Conservation (phyloP, 2,113 vertebrate genomes). For the Takifugu bimaculatus region DNA sequence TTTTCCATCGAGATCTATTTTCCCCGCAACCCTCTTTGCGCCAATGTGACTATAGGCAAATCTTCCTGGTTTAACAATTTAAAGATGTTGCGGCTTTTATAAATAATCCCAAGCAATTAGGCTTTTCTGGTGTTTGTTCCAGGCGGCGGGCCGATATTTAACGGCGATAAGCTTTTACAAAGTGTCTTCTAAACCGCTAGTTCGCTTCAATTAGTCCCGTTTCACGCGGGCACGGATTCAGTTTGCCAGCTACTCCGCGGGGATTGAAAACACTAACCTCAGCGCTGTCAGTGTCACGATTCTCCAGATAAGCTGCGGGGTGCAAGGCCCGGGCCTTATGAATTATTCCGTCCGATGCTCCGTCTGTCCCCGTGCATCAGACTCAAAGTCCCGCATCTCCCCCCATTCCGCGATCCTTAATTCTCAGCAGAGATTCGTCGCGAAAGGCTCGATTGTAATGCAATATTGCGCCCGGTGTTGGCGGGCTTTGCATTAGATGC, state of each 20-base stretch:
- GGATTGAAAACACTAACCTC: constrained; percentile 64
- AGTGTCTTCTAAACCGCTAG: constrained; percentile 44
- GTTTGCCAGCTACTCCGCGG: constrained; percentile 46
- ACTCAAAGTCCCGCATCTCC: constrained; percentile 55
- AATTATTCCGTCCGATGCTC: constrained; percentile 60
- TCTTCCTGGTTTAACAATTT: too few relatives aligned
- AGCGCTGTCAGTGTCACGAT: constrained; percentile 39
- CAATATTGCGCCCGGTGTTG: constrained; percentile 20
- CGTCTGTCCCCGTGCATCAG: constrained; percentile 60
- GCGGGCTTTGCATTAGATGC: constrained; percentile 3
- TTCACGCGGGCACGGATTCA: constrained; percentile 23
- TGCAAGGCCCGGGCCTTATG: constrained; percentile 33
- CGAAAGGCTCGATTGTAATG: constrained; percentile 53
- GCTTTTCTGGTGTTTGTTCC: neutral
- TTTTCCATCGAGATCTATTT: too few relatives aligned
- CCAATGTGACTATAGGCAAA: too few relatives aligned
- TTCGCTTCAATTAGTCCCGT: constrained; percentile 52
- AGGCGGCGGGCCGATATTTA: constrained; percentile 31
- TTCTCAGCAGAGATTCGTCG: constrained; percentile 57
- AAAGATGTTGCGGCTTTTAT: too few relatives aligned
- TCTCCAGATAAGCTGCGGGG: constrained; percentile 18
- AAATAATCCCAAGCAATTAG: too few relatives aligned
- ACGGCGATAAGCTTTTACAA: constrained; percentile 39
- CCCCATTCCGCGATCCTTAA: constrained; percentile 48
- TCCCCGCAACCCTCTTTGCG: too few relatives aligned